A percentile compares a stretch with the other conserved stretches of the same genome.
Conservation (phyloP, 2,888 invertebrate genomes). For the Hofmannophila pseudospretella region DNA sequence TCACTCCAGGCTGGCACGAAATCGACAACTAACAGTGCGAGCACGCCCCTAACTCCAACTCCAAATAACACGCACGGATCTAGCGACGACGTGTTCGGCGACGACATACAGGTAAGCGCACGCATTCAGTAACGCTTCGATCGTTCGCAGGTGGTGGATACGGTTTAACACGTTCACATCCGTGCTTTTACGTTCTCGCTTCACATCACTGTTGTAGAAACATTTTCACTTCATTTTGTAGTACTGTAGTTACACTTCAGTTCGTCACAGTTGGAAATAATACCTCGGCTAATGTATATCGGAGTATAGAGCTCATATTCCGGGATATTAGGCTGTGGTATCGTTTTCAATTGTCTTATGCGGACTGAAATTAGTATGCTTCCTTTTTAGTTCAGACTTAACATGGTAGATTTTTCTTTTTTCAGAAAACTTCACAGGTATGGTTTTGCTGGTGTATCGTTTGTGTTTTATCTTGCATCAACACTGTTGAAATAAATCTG, state of each 20-base stretch:
- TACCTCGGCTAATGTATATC: conserved; percentile 42
- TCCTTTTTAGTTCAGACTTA: conserved; percentile 25
- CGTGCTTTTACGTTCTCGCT: conserved; percentile 53
- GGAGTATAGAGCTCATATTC: conserved; percentile 74
- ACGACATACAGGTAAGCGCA: conserved; percentile 64
- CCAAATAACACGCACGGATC: conserved; percentile 63
- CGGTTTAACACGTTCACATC: conserved; percentile 74
- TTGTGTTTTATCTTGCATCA: neutral
- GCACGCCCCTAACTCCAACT: conserved; percentile 63
- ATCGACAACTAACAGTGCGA: conserved; percentile 64
- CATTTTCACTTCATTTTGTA: conserved; percentile 35
- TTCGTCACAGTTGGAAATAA: conserved; percentile 29
- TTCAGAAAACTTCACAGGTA: conserved; percentile 17
- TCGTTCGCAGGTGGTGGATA: conserved; percentile 60
- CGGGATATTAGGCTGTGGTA: conserved; percentile 45
- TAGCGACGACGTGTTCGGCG: conserved; percentile 67
- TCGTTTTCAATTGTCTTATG: conserved; percentile 23
- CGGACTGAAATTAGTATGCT: conserved; percentile 25
- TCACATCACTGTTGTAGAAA: conserved; percentile 35
- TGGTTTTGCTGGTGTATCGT: conserved; percentile 3
- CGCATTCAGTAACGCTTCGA: conserved; percentile 6
- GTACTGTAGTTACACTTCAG: conserved; percentile 29
- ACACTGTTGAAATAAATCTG: too few relatives aligned
- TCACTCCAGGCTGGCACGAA: conserved; percentile 54
- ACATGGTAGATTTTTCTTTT: conserved; percentile 28